Conservation (phyloP, 2,888 invertebrate species). For the Synergus itoensis region DNA sequence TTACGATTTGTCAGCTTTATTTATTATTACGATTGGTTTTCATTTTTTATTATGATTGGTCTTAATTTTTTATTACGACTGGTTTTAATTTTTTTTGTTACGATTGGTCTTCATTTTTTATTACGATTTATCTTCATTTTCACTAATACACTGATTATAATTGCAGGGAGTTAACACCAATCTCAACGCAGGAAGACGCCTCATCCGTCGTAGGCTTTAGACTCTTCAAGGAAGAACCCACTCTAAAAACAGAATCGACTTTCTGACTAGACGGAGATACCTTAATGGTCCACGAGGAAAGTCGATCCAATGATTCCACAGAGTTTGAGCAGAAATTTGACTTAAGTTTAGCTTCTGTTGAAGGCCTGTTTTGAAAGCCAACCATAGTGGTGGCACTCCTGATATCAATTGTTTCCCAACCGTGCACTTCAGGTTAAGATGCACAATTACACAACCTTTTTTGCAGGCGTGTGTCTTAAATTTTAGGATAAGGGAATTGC, state of each 20-base stretch:
- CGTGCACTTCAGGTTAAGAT: too few species aligned
- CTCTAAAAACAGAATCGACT: slow-evolving; percentile 78
- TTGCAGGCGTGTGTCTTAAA: too few species aligned
- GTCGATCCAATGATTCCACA: slow-evolving; percentile 10
- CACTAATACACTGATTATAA: neutral
- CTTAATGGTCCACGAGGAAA: slow-evolving; percentile 37
- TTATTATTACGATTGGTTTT: neutral
- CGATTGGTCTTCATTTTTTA: neutral
- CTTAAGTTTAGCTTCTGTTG: slow-evolving; percentile 20
- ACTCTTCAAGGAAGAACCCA: slow-evolving; percentile 80
- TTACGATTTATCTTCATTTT: neutral
- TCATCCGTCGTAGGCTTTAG: slow-evolving; percentile 67
- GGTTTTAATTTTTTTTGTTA: too few species aligned
- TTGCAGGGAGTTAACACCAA: slow-evolving; percentile 74
- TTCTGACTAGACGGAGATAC: slow-evolving; percentile 71
- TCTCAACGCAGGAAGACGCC: slow-evolving; percentile 75
- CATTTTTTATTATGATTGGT: neutral
- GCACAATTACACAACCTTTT: too few species aligned
- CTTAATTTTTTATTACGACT: neutral
- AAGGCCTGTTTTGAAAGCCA: neutral
- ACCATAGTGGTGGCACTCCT: neutral
- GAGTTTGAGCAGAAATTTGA: slow-evolving; percentile 27
- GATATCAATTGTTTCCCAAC: too few species aligned
- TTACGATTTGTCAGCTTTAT: neutral
- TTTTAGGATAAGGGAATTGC: too few species aligned